Evolutionary conservation across 2,113 vertebrate species (phyloP).

Genomic region (Campylorhamphus procurvoides): DNA sequence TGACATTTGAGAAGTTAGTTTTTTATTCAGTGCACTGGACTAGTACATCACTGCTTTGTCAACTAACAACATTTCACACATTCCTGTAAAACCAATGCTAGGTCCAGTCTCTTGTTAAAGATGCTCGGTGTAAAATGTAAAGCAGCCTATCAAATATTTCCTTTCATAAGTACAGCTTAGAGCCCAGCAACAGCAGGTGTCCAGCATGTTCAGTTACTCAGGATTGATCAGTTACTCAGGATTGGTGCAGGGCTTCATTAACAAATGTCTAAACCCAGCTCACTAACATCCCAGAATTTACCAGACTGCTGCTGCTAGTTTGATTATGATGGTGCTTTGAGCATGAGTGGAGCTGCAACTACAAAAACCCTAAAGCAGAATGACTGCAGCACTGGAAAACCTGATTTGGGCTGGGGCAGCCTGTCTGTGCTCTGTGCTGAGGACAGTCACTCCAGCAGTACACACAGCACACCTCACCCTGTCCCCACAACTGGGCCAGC

Average conservation of each 20-base stretch:
- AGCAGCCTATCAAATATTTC: not conserved
- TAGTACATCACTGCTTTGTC: not conserved
- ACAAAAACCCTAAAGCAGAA: not conserved
- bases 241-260: not conserved
- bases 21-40: slow-evolving; percentile 57
- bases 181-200: not conserved
- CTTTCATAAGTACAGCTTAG: not conserved
- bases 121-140: not conserved
- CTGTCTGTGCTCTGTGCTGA: fast-evolving
- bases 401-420: not conserved
- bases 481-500: fast-evolving
- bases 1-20: not conserved
- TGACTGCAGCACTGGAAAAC: not conserved
- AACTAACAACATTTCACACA: not conserved
- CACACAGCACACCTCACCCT: fast-evolving
- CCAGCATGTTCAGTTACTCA: not conserved
- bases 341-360: not conserved
- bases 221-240: not conserved
- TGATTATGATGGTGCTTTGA: not conserved
- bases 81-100: not conserved
- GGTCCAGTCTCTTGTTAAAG: not conserved
- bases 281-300: not conserved
- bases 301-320: not conserved
- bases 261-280: not conserved
- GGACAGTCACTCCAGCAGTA: not conserved